Percentiles rank a stretch among this genome's conserved stretches.
Conservation (phyloP, 2,888 invertebrate species). For the Parthenolecanium corni region DNA sequence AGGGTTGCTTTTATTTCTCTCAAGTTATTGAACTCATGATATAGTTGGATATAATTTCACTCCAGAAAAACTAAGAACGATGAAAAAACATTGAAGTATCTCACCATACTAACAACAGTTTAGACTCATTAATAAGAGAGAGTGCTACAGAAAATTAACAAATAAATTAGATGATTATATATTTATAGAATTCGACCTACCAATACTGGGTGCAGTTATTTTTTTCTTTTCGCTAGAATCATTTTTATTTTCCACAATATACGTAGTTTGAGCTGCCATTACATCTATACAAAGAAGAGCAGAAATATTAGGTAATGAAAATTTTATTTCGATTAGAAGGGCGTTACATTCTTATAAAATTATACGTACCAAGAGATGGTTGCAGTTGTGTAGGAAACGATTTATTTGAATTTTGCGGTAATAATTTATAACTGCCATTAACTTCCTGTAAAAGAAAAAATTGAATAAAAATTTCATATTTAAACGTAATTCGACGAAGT, state of each 20-base stretch:
- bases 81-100: no score
- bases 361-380: conserved; percentile 31
- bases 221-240: neutral
- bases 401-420: conserved; percentile 45
- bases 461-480: conserved; percentile 7
- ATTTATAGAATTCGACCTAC: neutral
- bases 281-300: neutral
- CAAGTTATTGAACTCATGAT: no score
- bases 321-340: no score
- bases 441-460: conserved; percentile 40
- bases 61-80: no score
- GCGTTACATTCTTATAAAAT: neutral
- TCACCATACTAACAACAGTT: no score
- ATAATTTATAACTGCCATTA: conserved; percentile 60
- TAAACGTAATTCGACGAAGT: no score
- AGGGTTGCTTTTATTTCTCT: no score
- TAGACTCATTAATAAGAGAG: no score
- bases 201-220: neutral
- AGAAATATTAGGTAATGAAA: neutral
- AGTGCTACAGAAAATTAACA: neutral
- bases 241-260: neutral
- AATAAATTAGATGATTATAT: neutral
- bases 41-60: no score
- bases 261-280: neutral
- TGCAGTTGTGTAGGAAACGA: conserved; percentile 40